Conservation (phyloP, 2,888 invertebrate species). For the Cephus runcator region DNA sequence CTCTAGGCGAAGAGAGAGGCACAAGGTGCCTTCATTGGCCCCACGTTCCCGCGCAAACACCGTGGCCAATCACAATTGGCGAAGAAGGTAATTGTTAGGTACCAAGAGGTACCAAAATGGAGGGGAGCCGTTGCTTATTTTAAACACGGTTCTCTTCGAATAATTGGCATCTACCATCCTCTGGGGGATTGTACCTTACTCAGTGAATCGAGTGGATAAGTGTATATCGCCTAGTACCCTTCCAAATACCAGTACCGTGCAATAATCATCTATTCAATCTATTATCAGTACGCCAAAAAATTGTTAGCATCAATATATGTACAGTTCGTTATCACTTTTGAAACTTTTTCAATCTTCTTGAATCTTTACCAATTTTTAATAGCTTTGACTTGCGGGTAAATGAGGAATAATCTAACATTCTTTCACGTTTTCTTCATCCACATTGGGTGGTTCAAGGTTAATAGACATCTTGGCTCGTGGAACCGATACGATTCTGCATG, state of each 20-base stretch:
- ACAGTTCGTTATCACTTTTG: background rate
- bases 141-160: background rate
- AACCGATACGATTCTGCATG: background rate
- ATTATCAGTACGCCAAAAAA: background rate
- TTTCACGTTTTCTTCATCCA: background rate
- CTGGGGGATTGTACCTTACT: background rate
- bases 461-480: background rate
- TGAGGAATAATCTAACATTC: background rate
- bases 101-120: slow-evolving; percentile 10
- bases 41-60: slow-evolving; percentile 26
- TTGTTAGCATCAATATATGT: background rate
- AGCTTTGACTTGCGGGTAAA: background rate
- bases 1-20: slow-evolving; percentile 31
- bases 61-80: slow-evolving; percentile 27
- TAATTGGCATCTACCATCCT: slow-evolving; percentile 1
- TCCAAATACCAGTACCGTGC: background rate
- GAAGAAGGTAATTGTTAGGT: slow-evolving; percentile 23
- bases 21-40: slow-evolving; percentile 19
- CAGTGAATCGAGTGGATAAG: background rate
- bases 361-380: background rate
- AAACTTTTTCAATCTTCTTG: background rate
- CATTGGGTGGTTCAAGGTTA: background rate
- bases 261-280: background rate
- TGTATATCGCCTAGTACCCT: background rate
- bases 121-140: slow-evolving; percentile 9